Evolutionary conservation across 2,113 vertebrate genomes (phyloP), one percentile per base, ranked within the genome.

Genomic region (Hucho hucho): DNA sequence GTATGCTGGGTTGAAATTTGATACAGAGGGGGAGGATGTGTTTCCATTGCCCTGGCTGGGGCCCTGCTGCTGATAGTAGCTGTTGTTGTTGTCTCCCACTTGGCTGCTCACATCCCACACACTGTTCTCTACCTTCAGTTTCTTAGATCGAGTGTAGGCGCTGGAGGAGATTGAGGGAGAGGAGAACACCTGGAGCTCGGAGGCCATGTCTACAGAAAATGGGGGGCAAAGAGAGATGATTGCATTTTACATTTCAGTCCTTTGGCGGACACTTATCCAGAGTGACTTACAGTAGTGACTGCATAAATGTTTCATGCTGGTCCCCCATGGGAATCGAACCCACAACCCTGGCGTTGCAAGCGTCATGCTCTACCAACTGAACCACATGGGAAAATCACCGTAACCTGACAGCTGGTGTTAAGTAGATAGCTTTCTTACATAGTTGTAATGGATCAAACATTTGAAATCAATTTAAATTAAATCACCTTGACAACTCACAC

Each of bases 161-260:
- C 96, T 98, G 91, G 97, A 98, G 89, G 97, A 97, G 88, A 98
- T 95, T 74, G 96, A 97, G 87, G 96, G 96, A 72, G 97, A 97
- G 87, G 97, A 98, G 92, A 98, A 99, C 80, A 95, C 96, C 92
- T 98, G 96, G 87, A 97, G 91, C 94, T 98, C 96, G 84, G 96
- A 97, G 88, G 97, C 94, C 97, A 99, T 99, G 91, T 93, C 97
- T 98, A 83, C 58, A 53, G 14, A 53, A 53, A 53, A 53, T 53
- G 49, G 4, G 49, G 18, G 4, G 16, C 49, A 53, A 43, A 53
- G 18, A 14, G 37, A 43, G 37, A 43, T 43, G 37, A 43, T 43
- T 43, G 37, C 37, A 43, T 43, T 3, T 11, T 11, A 43, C 37
- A 43, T 43, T 43, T 43, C 0, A 11, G 37, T 43, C 9, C n/a